Conservation (phyloP, 2,113 vertebrate species). For the Strix aluco region DNA sequence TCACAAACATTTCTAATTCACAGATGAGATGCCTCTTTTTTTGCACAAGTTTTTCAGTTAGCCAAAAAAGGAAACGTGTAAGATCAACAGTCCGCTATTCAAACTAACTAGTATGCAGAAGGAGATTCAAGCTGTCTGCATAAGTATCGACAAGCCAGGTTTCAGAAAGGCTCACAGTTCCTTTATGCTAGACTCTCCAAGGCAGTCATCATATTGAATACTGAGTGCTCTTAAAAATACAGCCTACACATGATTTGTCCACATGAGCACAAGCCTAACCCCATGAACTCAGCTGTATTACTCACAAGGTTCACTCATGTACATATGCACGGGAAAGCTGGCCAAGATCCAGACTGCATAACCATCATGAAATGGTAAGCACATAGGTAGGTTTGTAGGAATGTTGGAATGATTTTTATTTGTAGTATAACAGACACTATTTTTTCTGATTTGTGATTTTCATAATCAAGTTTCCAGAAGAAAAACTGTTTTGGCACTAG, state of each 20-base stretch:
- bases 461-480: neutral
- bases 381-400: neutral
- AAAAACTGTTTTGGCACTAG: neutral
- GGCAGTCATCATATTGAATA: neutral
- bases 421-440: neutral
- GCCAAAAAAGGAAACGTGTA: rapidly evolving
- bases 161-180: neutral
- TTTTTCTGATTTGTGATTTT: neutral
- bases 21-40: neutral
- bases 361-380: neutral
- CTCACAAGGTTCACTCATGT: rapidly evolving
- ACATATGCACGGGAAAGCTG: neutral
- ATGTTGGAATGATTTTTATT: neutral
- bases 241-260: neutral
- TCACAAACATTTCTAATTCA: neutral
- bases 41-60: neutral
- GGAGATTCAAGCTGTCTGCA: neutral
- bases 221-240: neutral
- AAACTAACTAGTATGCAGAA: neutral
- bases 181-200: neutral
- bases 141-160: neutral
- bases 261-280: neutral
- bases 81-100: neutral
- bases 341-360: neutral
- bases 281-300: neutral